Evolutionary conservation across 2,797 vertebrate genomes (phyloP).

Genomic region (Cryptoprocta ferox): DNA sequence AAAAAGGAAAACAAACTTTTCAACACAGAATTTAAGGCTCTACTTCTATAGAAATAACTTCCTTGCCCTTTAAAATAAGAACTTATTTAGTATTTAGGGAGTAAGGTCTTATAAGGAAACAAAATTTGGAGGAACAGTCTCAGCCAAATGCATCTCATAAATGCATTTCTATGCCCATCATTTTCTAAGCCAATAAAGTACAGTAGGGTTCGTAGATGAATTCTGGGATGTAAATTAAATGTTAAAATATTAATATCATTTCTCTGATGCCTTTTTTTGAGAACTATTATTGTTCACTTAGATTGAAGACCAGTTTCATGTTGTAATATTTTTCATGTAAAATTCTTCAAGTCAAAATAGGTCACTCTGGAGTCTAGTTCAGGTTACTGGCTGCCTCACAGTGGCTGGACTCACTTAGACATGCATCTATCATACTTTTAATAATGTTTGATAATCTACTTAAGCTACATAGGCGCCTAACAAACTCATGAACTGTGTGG

Average conservation of each 20-base stretch:
- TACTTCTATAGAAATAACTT: neutral
- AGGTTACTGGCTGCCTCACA: neutral
- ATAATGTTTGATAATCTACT: neutral
- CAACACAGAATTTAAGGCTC: neutral
- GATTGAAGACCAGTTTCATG: constrained; percentile 29
- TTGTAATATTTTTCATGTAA: constrained; percentile 51
- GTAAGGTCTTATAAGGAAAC: constrained; percentile 26
- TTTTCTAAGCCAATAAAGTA: neutral
- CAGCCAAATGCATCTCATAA: neutral
- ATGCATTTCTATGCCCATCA: neutral
- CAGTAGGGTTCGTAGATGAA: neutral
- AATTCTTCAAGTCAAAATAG: constrained; percentile 12
- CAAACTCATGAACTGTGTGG: neutral
- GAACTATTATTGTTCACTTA: neutral
- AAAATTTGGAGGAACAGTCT: neutral
- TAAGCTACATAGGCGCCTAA: neutral
- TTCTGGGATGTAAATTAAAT: neutral
- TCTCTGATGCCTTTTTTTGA: neutral
- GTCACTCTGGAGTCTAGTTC: neutral
- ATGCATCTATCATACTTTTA: constrained; percentile 31
- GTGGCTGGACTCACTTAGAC: neutral
- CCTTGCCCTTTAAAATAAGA: constrained; percentile 23
- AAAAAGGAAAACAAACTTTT: neutral
- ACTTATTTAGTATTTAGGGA: neutral
- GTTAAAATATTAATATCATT: constrained; percentile 27